phyloP scores from a whole-genome alignment of 2,113 vertebrate species.

The Oophaga pumilio region DNA sequence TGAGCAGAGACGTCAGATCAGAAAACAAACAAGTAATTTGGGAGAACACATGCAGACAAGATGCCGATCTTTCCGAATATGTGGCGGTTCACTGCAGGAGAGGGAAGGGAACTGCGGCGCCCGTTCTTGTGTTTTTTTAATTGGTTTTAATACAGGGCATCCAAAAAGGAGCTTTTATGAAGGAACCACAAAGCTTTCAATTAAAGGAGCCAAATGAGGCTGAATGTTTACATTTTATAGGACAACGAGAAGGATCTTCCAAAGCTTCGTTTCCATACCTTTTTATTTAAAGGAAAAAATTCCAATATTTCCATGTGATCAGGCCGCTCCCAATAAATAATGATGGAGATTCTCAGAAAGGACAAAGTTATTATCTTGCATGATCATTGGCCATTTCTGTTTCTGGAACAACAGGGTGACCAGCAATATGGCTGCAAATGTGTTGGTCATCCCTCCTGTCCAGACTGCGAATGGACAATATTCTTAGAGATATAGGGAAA shows the following conservation, averaged over 20 bases:
- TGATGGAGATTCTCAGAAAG: too few relatives aligned
- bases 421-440: too few relatives aligned
- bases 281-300: background rate
- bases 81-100: background rate
- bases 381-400: too few relatives aligned
- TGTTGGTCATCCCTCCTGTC: too few relatives aligned
- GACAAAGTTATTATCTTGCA: too few relatives aligned
- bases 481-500: too few relatives aligned
- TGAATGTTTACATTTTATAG: background rate
- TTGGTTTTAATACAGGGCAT: background rate
- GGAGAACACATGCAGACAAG: constrained; percentile 22
- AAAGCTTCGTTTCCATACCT: background rate
- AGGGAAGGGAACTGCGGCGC: background rate
- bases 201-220: background rate
- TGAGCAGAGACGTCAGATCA: background rate
- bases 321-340: too few relatives aligned
- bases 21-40: background rate
- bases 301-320: too few relatives aligned
- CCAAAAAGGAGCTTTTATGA: background rate
- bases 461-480: too few relatives aligned
- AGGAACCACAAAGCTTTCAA: background rate
- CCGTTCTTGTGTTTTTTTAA: background rate
- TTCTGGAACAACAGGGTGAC: too few relatives aligned
- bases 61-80: background rate
- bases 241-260: background rate